A percentile compares a stretch with the other conserved stretches of the same genome.
phyloP scores from a whole-genome alignment of 1,140 invertebrate genomes.

The Protaetia brevitarsis region DNA sequence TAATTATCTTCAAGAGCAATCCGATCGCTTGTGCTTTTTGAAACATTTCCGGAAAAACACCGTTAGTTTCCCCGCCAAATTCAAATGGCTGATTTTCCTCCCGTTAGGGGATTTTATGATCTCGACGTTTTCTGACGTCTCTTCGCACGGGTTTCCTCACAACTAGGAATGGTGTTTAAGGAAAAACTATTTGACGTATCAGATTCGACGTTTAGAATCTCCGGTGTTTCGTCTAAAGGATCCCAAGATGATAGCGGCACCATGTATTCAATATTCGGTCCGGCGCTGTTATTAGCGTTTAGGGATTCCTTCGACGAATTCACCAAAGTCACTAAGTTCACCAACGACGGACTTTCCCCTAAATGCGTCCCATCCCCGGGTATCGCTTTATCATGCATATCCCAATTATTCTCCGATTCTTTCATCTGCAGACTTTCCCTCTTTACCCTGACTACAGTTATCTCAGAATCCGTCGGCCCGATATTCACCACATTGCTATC shows the following conservation, averaged over 20 bases:
- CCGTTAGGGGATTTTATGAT: background rate
- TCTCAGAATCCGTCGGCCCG: slow-evolving; percentile 44
- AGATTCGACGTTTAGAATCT: background rate
- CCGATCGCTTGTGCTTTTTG: slow-evolving; percentile 9
- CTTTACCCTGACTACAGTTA: slow-evolving; percentile 43
- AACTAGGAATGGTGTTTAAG: background rate
- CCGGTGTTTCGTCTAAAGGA: slow-evolving; percentile 26
- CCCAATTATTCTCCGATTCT: slow-evolving; percentile 40
- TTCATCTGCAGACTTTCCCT: slow-evolving; percentile 34
- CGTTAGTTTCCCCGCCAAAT: slow-evolving; percentile 38
- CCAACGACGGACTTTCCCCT: slow-evolving; percentile 44
- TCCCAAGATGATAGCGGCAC: slow-evolving; percentile 46
- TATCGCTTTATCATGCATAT: slow-evolving; percentile 43
- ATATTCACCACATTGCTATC: slow-evolving; percentile 22
- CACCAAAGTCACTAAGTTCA: slow-evolving; percentile 44
- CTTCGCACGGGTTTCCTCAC: background rate
- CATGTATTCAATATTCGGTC: slow-evolving; percentile 38
- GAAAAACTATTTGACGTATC: background rate
- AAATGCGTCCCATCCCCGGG: slow-evolving; percentile 44
- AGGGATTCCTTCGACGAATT: slow-evolving; percentile 18
- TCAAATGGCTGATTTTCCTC: background rate
- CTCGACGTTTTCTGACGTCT: background rate
- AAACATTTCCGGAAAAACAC: slow-evolving; percentile 37
- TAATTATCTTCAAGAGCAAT: background rate
- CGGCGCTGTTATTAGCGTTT: slow-evolving; percentile 16